phyloP scores from a whole-genome alignment of 2,113 vertebrate species.

The Brienomyrus brachyistius region DNA sequence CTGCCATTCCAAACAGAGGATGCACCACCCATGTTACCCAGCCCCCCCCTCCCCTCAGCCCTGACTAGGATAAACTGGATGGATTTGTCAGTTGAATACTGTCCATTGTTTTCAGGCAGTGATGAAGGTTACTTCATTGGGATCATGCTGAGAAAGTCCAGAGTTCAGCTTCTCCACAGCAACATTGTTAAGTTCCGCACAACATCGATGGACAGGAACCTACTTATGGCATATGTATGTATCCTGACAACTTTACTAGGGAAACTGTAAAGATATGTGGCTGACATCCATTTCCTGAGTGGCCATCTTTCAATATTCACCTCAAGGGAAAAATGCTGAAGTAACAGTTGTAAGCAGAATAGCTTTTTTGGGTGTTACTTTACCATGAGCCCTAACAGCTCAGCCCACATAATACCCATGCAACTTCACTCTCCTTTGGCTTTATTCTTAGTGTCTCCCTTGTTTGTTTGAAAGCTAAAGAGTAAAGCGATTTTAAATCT shows the following conservation, averaged over 20 bases:
- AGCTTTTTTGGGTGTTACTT: not conserved
- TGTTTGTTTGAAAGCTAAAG: not conserved
- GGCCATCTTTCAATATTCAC: not conserved
- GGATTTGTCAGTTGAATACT: not conserved
- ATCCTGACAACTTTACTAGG: conserved; percentile 52
- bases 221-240: conserved; percentile 68
- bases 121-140: conserved; percentile 67
- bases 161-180: conserved; percentile 65
- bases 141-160: conserved; percentile 72
- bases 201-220: conserved; percentile 73
- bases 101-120: conserved; percentile 49
- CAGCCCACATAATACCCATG: not conserved
- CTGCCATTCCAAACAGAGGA: not conserved
- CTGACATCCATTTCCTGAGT: not conserved
- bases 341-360: not conserved
- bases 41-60: not conserved
- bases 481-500: not conserved
- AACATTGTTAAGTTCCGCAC: conserved; percentile 68
- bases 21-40: not conserved
- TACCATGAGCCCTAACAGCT: not conserved
- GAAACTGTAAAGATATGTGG: conserved; percentile 52
- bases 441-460: not conserved
- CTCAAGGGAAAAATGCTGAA: not conserved
- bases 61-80: not conserved
- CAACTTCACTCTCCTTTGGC: not conserved